Base-by-base conservation (phyloP, 2,888 invertebrate genomes). In the Mythimna loreyi region DNA sequence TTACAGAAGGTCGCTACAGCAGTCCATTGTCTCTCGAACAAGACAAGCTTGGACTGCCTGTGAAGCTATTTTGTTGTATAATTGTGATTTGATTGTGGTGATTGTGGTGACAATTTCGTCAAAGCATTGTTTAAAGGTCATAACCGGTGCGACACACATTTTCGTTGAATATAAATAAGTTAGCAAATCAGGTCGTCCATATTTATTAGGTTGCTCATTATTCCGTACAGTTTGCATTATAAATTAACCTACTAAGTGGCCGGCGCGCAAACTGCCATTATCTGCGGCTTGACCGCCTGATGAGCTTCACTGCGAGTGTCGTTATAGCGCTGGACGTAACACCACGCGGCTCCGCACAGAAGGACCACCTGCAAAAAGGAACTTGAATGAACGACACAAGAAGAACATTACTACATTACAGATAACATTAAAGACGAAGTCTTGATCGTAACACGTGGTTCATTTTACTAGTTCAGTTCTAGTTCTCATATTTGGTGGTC, bases 161-260 rank as follows among this genome's bases (percentile, higher is more conserved):
- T 79, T 28, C 36, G 75, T 79, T 63, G 43, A 58, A 70, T 70
- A 65, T 77, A 63, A 69, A 70, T 77, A 74, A 78, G 65, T 55
- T 66, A 66, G 66, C 60, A 67, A 78, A 78, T 79, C 75, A 71
- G 78, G 56, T 50, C 78, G 50, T 75, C 75, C 77, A 70, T 78
- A 79, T 78, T 75, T 79, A 78, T 79, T 64, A 75, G 66, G 79
- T 62, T 57, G 75, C 47, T 63, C 71, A 79, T 78, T 75, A 78
- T 79, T 61, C 66, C 57, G 63, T 67, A 64, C 64, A 63, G 65
- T 75, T 70, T 79, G 75, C 63, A 70, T 75, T 79, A 79, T 78
- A 70, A 79, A 75, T 78, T 78, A 79, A 63, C 66, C 66, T 66
- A 69, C 21, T 59, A 75, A 77, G 52, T 57, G 75, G 43, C 47